phyloP scores from a whole-genome alignment of 2,113 vertebrate genomes.

The Otolemur garnettii region DNA sequence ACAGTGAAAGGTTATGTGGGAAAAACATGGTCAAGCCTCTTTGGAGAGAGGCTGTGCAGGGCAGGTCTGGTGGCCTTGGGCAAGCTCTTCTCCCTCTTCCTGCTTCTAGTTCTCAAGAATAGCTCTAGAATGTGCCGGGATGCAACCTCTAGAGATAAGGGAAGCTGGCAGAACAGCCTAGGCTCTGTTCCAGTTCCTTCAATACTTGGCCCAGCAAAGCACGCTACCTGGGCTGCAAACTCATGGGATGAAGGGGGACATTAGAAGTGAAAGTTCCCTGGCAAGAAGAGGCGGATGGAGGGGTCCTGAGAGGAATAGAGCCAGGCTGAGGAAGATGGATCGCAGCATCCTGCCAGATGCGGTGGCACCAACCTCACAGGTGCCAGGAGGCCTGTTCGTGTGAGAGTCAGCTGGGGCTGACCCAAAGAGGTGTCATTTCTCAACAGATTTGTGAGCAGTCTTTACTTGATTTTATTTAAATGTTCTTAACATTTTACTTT shows the following conservation, averaged over 20 bases:
- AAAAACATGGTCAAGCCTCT: rapidly evolving
- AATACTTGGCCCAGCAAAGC: not conserved
- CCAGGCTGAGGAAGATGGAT: rapidly evolving
- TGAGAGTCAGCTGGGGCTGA: not conserved
- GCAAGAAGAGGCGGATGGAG: not conserved
- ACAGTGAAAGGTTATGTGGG: not conserved
- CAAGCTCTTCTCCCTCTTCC: not conserved
- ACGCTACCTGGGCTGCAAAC: not conserved
- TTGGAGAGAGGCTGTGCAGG: not conserved
- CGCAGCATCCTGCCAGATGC: rapidly evolving
- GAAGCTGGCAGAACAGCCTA: not conserved
- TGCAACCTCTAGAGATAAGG: too few species aligned
- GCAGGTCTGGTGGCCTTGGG: not conserved
- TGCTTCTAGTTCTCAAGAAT: not conserved
- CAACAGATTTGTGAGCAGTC: rapidly evolving
- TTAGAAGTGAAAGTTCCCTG: not conserved
- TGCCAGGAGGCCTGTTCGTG: too few species aligned
- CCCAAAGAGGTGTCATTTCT: not conserved
- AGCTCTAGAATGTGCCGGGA: not conserved
- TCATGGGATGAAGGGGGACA: too few species aligned
- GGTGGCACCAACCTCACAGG: rapidly evolving
- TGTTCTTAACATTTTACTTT: not conserved
- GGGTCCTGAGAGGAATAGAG: not conserved
- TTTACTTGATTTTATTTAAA: not conserved
- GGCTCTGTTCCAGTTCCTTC: not conserved